Percentiles rank a stretch among this genome's conserved stretches.
Evolutionary conservation across 2,797 vertebrate species (phyloP).

Genomic region (Tapirus indicus): DNA sequence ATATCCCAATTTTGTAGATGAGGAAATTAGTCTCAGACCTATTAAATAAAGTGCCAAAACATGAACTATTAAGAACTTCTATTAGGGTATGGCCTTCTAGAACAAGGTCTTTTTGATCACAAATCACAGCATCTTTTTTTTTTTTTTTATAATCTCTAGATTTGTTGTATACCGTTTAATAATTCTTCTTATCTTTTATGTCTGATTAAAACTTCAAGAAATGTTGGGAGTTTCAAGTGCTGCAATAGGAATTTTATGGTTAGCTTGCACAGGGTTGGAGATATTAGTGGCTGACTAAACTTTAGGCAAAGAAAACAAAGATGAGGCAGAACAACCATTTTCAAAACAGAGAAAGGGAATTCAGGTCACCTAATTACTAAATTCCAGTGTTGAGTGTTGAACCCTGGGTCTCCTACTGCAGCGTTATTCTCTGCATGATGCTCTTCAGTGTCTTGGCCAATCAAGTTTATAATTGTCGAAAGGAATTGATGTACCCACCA

Average conservation of each 20-base stretch:
- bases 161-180: neutral
- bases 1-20: neutral
- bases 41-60: neutral
- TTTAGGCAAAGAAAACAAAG: neutral
- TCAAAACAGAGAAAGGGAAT: neutral
- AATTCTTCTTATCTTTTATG: neutral
- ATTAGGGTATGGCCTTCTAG: neutral
- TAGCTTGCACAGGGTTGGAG: neutral
- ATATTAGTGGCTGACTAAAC: neutral
- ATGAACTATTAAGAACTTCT: neutral
- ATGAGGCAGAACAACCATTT: neutral
- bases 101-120: neutral
- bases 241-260: neutral
- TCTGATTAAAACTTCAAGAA: conserved; percentile 3
- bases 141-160: neutral
- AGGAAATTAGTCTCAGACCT: conserved; percentile 5
- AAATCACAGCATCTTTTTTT: neutral
- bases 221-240: neutral
- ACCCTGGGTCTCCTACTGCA: neutral
- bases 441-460: neutral
- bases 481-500: neutral
- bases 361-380: neutral
- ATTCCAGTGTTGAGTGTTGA: neutral
- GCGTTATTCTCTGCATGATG: neutral
- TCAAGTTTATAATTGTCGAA: neutral